Conservation (phyloP, 1,140 invertebrate genomes). For the Tetramorium parvispinum region DNA sequence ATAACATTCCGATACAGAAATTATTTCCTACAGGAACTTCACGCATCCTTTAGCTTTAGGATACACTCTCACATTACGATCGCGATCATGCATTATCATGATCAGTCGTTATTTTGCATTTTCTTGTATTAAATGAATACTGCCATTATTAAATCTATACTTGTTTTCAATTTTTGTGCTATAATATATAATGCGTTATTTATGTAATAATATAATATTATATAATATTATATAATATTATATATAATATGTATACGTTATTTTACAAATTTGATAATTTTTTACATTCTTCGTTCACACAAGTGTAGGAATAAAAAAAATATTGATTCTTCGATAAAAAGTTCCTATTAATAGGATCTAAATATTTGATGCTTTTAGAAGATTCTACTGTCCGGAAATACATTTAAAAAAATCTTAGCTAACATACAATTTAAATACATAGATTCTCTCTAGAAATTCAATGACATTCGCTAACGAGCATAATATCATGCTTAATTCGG, state of each 20-base stretch:
- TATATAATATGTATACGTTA: too few relatives aligned
- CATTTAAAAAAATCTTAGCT: not conserved
- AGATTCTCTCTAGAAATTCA: not conserved
- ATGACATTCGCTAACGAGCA: not conserved
- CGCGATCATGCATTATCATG: not conserved
- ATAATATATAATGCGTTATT: not conserved
- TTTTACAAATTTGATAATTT: constrained; percentile 1
- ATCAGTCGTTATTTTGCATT: not conserved
- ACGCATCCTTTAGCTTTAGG: constrained; percentile 3
- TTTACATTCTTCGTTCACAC: constrained; percentile 23
- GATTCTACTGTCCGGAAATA: not conserved
- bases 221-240: too few relatives aligned
- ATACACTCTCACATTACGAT: constrained; percentile 1
- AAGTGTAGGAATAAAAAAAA: constrained; percentile 11
- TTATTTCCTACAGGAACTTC: constrained; percentile 21
- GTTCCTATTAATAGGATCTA: not conserved
- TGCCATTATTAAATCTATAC: constrained; percentile 57
- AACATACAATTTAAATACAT: constrained; percentile 7
- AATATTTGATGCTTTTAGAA: not conserved
- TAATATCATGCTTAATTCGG: not conserved
- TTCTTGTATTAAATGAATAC: constrained; percentile 53
- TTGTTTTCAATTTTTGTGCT: constrained; percentile 20
- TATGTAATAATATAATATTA: too few relatives aligned
- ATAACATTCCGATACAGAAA: constrained; percentile 38
- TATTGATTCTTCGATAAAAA: not conserved